A percentile compares a stretch with the other conserved stretches of the same genome.
phyloP scores from a whole-genome alignment of 1,140 invertebrate species.

The Drosophila asahinai region DNA sequence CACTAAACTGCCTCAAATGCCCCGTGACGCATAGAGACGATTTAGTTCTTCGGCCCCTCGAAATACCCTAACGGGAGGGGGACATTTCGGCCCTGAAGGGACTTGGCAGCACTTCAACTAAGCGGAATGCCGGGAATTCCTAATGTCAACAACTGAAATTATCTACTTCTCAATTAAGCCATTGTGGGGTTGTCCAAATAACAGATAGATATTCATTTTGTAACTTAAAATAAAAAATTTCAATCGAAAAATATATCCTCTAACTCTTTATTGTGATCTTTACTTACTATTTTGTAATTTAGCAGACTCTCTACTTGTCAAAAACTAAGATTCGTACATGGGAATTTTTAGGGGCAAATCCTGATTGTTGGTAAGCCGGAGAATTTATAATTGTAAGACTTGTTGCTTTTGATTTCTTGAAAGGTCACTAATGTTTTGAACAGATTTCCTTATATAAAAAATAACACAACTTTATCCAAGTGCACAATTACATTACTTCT shows the following conservation, averaged over 20 bases:
- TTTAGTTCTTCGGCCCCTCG: constrained; percentile 57
- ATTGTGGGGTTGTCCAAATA: neutral
- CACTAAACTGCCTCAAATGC: constrained; percentile 68
- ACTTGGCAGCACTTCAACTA: constrained; percentile 19
- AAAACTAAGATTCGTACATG: neutral
- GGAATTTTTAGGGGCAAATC: neutral
- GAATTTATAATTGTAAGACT: neutral
- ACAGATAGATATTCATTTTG: neutral
- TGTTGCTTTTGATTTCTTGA: neutral
- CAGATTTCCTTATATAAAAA: too few species aligned
- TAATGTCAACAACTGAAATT: constrained; percentile 7
- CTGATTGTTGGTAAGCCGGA: neutral
- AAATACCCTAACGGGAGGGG: constrained; percentile 22
- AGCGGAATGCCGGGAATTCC: constrained; percentile 9
- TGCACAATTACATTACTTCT: neutral
- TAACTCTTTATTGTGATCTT: neutral
- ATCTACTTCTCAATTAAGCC: constrained; percentile 3
- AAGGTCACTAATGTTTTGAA: too few species aligned
- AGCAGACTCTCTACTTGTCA: too few species aligned
- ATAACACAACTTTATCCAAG: neutral
- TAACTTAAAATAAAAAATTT: neutral
- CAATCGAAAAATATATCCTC: neutral
- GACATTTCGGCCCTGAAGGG: neutral
- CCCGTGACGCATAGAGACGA: constrained; percentile 69
- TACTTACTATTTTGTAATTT: neutral